Evolutionary conservation across 2,113 vertebrate species (phyloP), one percentile per base, ranked within the genome.

Genomic region (Balaeniceps rex): DNA sequence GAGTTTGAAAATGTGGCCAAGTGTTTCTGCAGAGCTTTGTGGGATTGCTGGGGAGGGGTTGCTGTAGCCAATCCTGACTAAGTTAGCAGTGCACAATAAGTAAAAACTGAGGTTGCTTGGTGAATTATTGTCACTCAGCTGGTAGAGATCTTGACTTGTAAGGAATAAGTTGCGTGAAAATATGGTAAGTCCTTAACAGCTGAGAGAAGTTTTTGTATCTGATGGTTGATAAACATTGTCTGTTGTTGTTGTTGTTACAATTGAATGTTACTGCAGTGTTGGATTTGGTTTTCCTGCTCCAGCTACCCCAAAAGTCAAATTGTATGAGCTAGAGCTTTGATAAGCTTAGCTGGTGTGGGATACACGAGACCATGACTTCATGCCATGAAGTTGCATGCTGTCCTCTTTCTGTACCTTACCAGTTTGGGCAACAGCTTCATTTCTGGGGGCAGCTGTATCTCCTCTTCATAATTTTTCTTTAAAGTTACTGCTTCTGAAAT

Each of bases 311-410:
- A 16, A 29, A 1, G 5, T 46, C 28, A 38, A 6, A 23, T 33
- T 19, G 19, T 36, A 13, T 40, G n/a, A 88, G 49, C n/a, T 46
- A 69, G 31, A 69, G 40, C 49, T 61, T 31, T 0, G 36, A 6
- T 65, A 36, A 72, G 34, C 12, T 79, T 54, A 64, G 19, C 33
- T 83, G 33, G 5, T n/a, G 34, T 33, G n/a, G 23, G n/a, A 26
- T 7, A 47, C 17, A 1, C 1, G 0, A n/a, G 23, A 34, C 57
- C 2, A 0, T 52, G 47, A 68, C 33, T 47, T 92, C 34, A 33
- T 38, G 63, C 71, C 18, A 5, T 58, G 57, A 88, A 52, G 52
- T 68, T 58, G 23, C 10, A 6, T 22, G 47, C 38, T 10, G 12
- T n/a, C 21, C 16, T 57, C 12, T 51, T 58, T 42, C 34, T 12